Percentiles rank a stretch among this genome's conserved stretches.
Evolutionary conservation across 1,140 invertebrate genomes (phyloP).

Genomic region (Palaemon carinicauda): DNA sequence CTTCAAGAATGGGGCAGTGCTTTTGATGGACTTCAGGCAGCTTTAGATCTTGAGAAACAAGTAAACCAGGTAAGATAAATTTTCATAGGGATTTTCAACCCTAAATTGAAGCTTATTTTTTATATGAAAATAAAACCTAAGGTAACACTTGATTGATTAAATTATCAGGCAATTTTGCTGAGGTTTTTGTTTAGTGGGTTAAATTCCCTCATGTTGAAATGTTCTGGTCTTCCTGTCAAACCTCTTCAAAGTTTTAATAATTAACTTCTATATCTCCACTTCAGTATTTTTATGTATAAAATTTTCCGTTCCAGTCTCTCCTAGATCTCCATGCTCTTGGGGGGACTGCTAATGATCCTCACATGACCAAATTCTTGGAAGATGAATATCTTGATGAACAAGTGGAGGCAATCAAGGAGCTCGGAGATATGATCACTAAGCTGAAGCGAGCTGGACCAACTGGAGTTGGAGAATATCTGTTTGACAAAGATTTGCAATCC

Average conservation of each 20-base stretch:
- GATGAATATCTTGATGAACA: constrained; percentile 62
- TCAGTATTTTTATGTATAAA: too few species aligned
- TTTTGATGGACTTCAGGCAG: constrained; percentile 32
- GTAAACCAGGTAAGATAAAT: constrained; percentile 41
- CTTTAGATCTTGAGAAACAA: constrained; percentile 38
- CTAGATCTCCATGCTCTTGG: constrained; percentile 76
- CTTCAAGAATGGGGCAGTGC: constrained; percentile 37
- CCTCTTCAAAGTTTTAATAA: too few species aligned
- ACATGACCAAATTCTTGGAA: constrained; percentile 33
- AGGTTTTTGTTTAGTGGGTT: too few species aligned
- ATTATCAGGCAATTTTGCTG: too few species aligned
- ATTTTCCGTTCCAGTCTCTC: constrained; percentile 69
- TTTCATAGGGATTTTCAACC: too few species aligned
- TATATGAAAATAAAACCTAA: too few species aligned
- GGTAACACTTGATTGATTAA: too few species aligned
- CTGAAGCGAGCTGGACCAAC: constrained; percentile 70
- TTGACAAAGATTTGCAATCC: constrained; percentile 68
- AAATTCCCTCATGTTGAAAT: too few species aligned
- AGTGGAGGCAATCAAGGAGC: constrained; percentile 72
- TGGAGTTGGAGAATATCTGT: constrained; percentile 73
- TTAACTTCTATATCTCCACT: too few species aligned
- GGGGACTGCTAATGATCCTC: constrained; percentile 64
- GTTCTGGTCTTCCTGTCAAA: too few species aligned
- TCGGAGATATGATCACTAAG: constrained; percentile 70
- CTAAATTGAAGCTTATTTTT: too few species aligned